phyloP scores from a whole-genome alignment of 2,888 invertebrate species.

The Hybos culiciformis region DNA sequence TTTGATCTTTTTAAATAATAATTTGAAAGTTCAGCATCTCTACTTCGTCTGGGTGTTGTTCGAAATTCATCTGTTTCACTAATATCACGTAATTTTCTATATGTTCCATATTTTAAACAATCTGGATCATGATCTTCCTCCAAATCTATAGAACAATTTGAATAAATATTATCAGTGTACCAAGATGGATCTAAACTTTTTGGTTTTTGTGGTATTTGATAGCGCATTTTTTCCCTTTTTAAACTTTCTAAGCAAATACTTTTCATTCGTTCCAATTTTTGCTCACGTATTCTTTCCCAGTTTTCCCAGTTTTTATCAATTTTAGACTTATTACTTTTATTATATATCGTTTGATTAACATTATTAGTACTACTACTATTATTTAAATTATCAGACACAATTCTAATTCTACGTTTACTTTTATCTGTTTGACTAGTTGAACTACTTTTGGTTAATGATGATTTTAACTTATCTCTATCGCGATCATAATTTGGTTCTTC shows the following conservation, averaged over 20 bases:
- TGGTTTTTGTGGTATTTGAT: slow-evolving; percentile 28
- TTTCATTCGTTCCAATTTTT: slow-evolving; percentile 35
- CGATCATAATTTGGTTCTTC: slow-evolving; percentile 32
- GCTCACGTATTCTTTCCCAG: slow-evolving; percentile 35
- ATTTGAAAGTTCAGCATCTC: too few species aligned
- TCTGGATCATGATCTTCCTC: slow-evolving; percentile 32
- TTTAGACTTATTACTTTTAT: slow-evolving; percentile 24
- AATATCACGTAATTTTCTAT: slow-evolving; percentile 28
- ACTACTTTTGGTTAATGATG: slow-evolving; percentile 18
- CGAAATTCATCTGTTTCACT: slow-evolving; percentile 27
- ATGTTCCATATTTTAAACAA: slow-evolving; percentile 28
- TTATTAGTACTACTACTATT: slow-evolving; percentile 12
- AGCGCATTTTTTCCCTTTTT: slow-evolving; percentile 29
- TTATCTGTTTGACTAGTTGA: slow-evolving; percentile 23
- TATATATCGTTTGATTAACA: slow-evolving; percentile 15
- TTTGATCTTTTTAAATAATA: slow-evolving; percentile 29
- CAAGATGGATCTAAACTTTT: slow-evolving; percentile 33
- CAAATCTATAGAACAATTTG: slow-evolving; percentile 34
- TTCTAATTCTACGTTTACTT: slow-evolving; percentile 33
- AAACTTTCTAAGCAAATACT: slow-evolving; percentile 35
- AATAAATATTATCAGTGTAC: slow-evolving; percentile 37
- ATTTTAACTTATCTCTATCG: slow-evolving; percentile 28
- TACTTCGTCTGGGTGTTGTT: too few species aligned
- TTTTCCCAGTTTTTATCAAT: slow-evolving; percentile 36
- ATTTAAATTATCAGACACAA: slow-evolving; percentile 17